These are phyloP conservation scores for Pteropus alecto DNA, from an alignment of 2,113 vertebrate species.

Conservation along the genomic window DNA sequence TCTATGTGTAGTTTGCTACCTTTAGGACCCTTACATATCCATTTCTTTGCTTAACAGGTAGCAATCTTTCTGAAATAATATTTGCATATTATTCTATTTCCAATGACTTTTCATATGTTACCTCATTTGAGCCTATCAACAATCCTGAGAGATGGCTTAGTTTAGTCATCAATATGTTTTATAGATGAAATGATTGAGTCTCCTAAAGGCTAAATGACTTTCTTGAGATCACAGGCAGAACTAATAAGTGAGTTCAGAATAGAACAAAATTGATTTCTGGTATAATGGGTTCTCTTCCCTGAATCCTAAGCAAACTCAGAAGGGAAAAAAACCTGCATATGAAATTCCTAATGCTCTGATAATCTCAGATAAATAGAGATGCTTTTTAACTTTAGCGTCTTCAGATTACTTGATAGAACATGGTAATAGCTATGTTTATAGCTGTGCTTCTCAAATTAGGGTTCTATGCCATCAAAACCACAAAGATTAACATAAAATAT, in stretches of 20 bases:
- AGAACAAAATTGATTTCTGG: not conserved
- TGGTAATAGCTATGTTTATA: not conserved
- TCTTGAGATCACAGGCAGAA: not conserved
- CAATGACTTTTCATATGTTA: not conserved
- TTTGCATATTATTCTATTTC: not conserved
- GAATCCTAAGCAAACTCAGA: not conserved
- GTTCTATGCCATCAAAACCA: not conserved
- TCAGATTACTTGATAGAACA: not conserved
- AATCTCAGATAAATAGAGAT: not conserved
- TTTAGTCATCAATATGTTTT: slow-evolving; percentile 7
- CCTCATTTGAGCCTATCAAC: not conserved
- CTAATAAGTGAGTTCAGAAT: not conserved
- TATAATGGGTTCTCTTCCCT: not conserved
- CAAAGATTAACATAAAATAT: not conserved
- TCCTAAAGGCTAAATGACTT: not conserved
- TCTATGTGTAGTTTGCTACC: not conserved
- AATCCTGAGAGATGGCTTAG: not conserved
- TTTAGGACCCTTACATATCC: not conserved
- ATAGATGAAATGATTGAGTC: not conserved
- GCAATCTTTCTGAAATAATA: not conserved
- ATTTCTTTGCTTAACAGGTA: not conserved
- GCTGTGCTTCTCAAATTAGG: not conserved
- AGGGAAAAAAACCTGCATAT: not conserved
- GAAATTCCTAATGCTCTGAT: not conserved
- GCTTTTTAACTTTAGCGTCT: not conserved